These are phyloP conservation scores for Cantharis rufa DNA, from an alignment of 2,888 invertebrate genomes.

Conservation along the genomic window DNA sequence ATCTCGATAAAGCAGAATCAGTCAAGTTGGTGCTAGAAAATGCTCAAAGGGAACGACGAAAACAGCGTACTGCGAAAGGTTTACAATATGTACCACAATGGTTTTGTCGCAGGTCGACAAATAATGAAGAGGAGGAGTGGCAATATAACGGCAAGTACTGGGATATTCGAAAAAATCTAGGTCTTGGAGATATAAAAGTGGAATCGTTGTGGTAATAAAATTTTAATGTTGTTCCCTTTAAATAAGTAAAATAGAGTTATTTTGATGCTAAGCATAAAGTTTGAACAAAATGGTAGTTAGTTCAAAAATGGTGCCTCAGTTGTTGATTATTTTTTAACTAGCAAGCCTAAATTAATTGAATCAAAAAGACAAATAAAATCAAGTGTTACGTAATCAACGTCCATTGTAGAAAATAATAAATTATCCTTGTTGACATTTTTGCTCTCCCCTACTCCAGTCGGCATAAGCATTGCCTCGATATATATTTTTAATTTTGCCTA, in stretches of 20 bases:
- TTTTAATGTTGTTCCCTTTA: not conserved
- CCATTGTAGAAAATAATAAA: not conserved
- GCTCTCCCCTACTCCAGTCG: not conserved
- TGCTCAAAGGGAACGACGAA: constrained; percentile 72
- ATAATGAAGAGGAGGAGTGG: constrained; percentile 69
- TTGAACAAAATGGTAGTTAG: not conserved
- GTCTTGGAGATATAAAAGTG: constrained; percentile 62
- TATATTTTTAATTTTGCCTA: not conserved
- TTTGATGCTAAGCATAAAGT: not conserved
- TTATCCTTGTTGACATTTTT: not conserved
- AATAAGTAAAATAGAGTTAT: not conserved
- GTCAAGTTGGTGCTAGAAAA: constrained; percentile 75
- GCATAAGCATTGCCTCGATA: not conserved
- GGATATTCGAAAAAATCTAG: constrained; percentile 69
- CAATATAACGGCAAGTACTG: constrained; percentile 77
- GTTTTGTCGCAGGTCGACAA: constrained; percentile 58
- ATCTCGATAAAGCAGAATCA: constrained; percentile 71
- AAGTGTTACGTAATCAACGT: not conserved
- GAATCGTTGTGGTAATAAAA: constrained; percentile 68
- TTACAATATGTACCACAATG: constrained; percentile 59
- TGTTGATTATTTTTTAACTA: not conserved
- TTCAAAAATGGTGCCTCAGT: constrained; percentile 12
- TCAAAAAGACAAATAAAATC: not conserved
- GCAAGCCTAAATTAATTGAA: not conserved
- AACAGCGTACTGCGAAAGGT: constrained; percentile 62